A percentile compares a stretch with the other conserved stretches of the same genome.
These are phyloP conservation scores for Dasysyrphus tricinctus DNA, from an alignment of 2,888 invertebrate species.

Conservation along the genomic window DNA sequence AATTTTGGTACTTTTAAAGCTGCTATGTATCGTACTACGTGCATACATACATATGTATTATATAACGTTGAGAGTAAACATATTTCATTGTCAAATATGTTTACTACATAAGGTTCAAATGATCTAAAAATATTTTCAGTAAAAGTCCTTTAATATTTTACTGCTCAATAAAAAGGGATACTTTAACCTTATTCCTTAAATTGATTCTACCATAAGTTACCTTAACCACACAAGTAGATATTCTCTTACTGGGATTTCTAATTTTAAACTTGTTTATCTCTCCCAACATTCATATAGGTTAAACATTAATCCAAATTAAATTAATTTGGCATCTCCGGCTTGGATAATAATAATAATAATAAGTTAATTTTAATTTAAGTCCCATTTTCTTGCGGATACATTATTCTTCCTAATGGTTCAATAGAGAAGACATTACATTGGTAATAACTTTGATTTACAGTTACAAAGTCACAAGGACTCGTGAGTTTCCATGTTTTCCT, in stretches of 20 bases:
- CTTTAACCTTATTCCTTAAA: too few species aligned
- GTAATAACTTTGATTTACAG: conserved; percentile 70
- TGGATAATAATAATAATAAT: conserved; percentile 37
- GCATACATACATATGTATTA: too few species aligned
- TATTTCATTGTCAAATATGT: too few species aligned
- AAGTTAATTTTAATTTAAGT: conserved; percentile 67
- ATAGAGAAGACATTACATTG: conserved; percentile 68
- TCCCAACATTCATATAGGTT: neutral
- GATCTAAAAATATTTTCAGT: too few species aligned
- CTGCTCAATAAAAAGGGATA: too few species aligned
- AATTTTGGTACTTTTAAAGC: too few species aligned
- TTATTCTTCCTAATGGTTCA: conserved; percentile 69
- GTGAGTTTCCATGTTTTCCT: conserved; percentile 33
- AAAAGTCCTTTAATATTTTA: too few species aligned
- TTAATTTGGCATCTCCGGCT: conserved; percentile 25
- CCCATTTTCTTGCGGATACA: conserved; percentile 46
- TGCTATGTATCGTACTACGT: too few species aligned
- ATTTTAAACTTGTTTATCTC: conserved; percentile 8
- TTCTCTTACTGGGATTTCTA: neutral
- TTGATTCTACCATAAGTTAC: neutral
- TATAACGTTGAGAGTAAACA: too few species aligned
- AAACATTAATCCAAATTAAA: conserved; percentile 30
- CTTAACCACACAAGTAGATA: neutral
- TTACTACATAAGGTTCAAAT: too few species aligned
- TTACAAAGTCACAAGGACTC: conserved; percentile 51